Evolutionary conservation across 2,797 vertebrate species (phyloP).

Genomic region (Tapirus indicus): DNA sequence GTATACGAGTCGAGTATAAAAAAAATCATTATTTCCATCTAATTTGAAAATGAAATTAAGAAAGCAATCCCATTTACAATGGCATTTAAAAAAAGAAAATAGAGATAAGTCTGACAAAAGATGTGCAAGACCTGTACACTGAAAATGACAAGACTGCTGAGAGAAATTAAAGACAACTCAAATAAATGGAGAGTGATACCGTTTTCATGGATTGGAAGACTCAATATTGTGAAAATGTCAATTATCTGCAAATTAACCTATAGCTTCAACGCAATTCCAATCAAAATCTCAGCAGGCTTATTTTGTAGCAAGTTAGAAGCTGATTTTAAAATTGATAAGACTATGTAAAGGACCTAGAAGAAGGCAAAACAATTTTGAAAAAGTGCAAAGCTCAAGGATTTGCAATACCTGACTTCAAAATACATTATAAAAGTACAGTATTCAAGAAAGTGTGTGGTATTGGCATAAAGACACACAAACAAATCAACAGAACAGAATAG

Average conservation of each 20-base stretch:
- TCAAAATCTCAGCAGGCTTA: not conserved
- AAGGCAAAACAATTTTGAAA: constrained; percentile 37
- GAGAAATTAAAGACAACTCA: not conserved
- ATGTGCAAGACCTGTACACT: not conserved
- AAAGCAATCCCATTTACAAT: not conserved
- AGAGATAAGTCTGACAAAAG: constrained; percentile 43
- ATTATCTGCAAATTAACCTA: not conserved
- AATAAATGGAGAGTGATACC: not conserved
- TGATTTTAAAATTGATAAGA: constrained; percentile 11
- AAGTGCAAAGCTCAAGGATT: not conserved
- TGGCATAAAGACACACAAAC: not conserved
- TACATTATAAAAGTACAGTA: not conserved
- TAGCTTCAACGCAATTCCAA: not conserved
- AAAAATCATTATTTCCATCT: not conserved
- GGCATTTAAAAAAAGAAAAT: constrained; percentile 1
- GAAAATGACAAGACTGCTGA: not conserved
- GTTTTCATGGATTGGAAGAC: not conserved
- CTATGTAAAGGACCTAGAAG: constrained; percentile 23
- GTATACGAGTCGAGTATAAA: not conserved
- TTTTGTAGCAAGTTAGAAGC: not conserved
- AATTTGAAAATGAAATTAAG: constrained; percentile 57
- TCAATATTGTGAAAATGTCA: not conserved
- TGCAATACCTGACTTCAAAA: not conserved
- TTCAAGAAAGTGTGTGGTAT: not conserved
- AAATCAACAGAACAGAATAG: not conserved